Percentiles rank a stretch among this genome's conserved stretches.
Conservation (phyloP, 2,113 vertebrate genomes). For the Nannospalax galili region DNA sequence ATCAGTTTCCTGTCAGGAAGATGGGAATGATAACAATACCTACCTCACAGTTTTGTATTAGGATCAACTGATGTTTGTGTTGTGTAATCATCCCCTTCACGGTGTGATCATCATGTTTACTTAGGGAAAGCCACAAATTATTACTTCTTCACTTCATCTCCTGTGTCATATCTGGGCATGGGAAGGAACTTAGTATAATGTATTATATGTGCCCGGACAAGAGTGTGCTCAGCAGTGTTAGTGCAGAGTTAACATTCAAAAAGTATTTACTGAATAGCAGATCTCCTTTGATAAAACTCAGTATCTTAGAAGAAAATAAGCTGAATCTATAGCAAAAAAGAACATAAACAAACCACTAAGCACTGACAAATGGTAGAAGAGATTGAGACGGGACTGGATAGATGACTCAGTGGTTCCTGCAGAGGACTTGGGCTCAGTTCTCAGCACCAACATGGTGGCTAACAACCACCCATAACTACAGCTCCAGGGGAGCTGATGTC, state of each 20-base stretch:
- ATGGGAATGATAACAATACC: background rate
- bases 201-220: background rate
- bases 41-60: background rate
- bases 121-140: background rate
- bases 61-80: background rate
- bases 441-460: too few relatives aligned
- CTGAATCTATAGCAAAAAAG: background rate
- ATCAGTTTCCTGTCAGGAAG: background rate
- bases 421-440: too few relatives aligned
- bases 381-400: background rate
- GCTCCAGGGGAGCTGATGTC: too few relatives aligned
- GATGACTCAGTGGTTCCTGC: too few relatives aligned
- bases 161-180: background rate
- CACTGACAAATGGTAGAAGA: background rate
- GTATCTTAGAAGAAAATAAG: slow-evolving; percentile 7
- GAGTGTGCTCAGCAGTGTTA: background rate
- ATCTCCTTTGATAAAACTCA: background rate
- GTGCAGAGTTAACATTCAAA: background rate
- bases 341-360: background rate
- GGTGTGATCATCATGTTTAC: background rate
- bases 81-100: background rate
- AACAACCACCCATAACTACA: too few relatives aligned
- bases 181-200: background rate
- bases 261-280: background rate
- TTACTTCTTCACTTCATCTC: background rate